Evolutionary conservation across 2,113 vertebrate species (phyloP).

Genomic region (Psilopogon haemacephalus): DNA sequence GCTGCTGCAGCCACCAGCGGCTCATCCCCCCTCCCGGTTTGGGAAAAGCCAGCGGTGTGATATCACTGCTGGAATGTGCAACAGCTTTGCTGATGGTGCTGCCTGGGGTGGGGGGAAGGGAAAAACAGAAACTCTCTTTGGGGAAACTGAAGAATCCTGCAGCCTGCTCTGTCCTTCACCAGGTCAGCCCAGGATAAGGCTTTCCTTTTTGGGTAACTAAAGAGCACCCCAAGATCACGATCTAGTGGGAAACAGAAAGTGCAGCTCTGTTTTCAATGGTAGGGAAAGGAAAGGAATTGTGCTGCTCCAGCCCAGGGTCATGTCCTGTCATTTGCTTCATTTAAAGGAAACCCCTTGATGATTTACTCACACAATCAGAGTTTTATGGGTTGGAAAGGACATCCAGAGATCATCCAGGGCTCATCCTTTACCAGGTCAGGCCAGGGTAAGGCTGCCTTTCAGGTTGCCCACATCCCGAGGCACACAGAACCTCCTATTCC

Average conservation of each 20-base stretch:
- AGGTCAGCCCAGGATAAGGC: neutral
- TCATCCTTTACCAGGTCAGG: neutral
- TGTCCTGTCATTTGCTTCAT: too few relatives aligned
- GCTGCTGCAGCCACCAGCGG: neutral
- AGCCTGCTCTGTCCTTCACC: fast-evolving
- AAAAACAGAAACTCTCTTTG: neutral
- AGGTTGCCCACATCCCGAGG: fast-evolving
- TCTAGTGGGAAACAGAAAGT: too few relatives aligned
- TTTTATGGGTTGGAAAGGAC: too few relatives aligned
- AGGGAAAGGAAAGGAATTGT: too few relatives aligned
- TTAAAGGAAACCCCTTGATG: too few relatives aligned
- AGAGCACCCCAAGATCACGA: too few relatives aligned
- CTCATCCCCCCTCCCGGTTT: neutral
- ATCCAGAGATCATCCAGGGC: too few relatives aligned
- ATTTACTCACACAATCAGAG: too few relatives aligned
- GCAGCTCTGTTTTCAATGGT: too few relatives aligned
- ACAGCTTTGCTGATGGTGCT: neutral
- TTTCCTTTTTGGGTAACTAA: too few relatives aligned
- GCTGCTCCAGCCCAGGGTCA: too few relatives aligned
- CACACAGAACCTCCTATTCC: neutral
- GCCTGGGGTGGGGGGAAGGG: neutral
- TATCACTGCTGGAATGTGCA: conserved; percentile 23
- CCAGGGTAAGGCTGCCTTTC: neutral
- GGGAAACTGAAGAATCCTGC: neutral
- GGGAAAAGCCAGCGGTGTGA: neutral